Evolutionary conservation across 2,888 invertebrate species (phyloP).

Genomic region (Teinopalpus imperialis): DNA sequence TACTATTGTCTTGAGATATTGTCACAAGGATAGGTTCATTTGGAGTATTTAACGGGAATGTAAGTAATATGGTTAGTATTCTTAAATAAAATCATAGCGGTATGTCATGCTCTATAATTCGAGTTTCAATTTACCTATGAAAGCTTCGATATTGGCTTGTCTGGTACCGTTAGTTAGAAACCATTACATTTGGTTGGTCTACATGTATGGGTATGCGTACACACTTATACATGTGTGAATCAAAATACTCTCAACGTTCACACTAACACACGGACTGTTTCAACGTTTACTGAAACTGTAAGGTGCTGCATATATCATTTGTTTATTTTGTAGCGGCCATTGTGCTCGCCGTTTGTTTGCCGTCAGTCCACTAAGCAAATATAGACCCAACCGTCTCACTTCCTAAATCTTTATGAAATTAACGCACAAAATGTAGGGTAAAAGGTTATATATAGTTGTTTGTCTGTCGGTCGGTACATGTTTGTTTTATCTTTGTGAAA

Average conservation of each 20-base stretch:
- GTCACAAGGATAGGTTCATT: too few relatives aligned
- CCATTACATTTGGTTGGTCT: conserved; percentile 14
- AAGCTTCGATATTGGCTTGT: neutral
- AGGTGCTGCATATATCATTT: conserved; percentile 33
- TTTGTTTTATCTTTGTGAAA: conserved; percentile 1
- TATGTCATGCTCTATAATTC: too few relatives aligned
- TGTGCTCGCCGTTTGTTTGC: conserved; percentile 54
- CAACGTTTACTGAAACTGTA: conserved; percentile 3
- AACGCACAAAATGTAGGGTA: conserved; percentile 14
- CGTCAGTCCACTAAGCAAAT: conserved; percentile 37
- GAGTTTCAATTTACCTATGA: neutral
- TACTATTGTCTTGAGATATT: too few relatives aligned
- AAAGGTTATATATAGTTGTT: conserved; percentile 4
- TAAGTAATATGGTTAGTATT: too few relatives aligned
- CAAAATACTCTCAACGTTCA: neutral
- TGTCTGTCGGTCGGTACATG: neutral
- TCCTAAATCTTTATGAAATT: conserved; percentile 15
- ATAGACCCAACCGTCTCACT: conserved; percentile 31
- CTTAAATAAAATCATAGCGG: too few relatives aligned
- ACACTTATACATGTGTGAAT: neutral
- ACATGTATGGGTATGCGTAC: too few relatives aligned
- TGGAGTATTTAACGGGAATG: too few relatives aligned
- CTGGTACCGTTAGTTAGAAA: conserved; percentile 10
- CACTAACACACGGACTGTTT: neutral
- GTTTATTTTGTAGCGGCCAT: conserved; percentile 54